phyloP scores from a whole-genome alignment of 2,113 vertebrate genomes.

The Archilochus colubris region DNA sequence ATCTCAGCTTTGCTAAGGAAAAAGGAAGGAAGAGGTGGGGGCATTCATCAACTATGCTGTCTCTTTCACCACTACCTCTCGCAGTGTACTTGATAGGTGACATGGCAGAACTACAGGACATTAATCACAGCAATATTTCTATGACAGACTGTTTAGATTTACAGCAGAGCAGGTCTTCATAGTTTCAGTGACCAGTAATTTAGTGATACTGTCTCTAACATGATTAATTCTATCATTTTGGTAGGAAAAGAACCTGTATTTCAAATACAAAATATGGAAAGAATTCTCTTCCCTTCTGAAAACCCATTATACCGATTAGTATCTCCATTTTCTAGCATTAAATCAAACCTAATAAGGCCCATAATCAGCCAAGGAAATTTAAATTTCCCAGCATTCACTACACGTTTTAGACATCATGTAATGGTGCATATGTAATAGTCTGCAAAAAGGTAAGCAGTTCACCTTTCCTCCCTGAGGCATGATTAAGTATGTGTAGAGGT shows the following conservation, averaged over 20 bases:
- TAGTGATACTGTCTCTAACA: not conserved
- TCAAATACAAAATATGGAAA: not conserved
- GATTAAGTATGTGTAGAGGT: not conserved
- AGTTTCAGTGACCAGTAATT: not conserved
- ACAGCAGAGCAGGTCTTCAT: not conserved
- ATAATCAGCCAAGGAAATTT: not conserved
- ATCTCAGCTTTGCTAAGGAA: not conserved
- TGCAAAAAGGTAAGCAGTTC: constrained; percentile 11
- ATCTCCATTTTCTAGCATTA: not conserved
- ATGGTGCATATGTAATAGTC: not conserved
- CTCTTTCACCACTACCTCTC: not conserved
- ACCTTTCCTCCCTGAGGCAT: constrained; percentile 21
- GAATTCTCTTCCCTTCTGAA: not conserved
- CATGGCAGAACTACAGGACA: not conserved
- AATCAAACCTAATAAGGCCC: not conserved
- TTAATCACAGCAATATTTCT: not conserved
- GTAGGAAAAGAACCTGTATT: not conserved
- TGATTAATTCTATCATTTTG: not conserved
- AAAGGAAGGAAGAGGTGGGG: constrained; percentile 53
- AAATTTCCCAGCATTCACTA: not conserved
- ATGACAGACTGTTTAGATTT: not conserved
- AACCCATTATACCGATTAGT: not conserved
- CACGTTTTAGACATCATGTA: not conserved
- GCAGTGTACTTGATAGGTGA: not conserved
- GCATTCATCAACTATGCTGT: not conserved